Percentiles rank a stretch among this genome's conserved stretches.
Evolutionary conservation across 2,888 invertebrate genomes (phyloP).

Genomic region (Miltochrista miniata): DNA sequence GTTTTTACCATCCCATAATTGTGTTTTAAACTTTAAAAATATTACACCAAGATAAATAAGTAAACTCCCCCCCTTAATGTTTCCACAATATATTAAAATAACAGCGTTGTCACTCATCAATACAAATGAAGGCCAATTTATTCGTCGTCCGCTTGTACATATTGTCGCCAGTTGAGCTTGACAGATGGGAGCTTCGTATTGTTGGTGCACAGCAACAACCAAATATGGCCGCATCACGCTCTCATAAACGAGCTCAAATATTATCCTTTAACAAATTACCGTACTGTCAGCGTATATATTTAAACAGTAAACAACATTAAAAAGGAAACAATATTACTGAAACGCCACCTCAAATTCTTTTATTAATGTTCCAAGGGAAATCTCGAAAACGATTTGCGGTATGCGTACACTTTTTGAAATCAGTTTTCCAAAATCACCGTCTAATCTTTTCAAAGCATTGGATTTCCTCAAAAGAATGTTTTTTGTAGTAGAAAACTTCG

Average conservation of each 20-base stretch:
- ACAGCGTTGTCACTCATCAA: constrained; percentile 62
- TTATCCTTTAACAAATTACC: constrained; percentile 77
- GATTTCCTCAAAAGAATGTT: no score
- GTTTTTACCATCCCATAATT: no score
- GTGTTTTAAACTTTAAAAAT: no score
- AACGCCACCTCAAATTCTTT: constrained; percentile 41
- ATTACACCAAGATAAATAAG: background rate
- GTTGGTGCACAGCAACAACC: constrained; percentile 67
- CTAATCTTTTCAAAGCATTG: no score
- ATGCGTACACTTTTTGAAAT: constrained; percentile 35
- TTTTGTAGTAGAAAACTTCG: no score
- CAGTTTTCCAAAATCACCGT: constrained; percentile 33
- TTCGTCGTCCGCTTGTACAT: constrained; percentile 65
- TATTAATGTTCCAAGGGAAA: constrained; percentile 44
- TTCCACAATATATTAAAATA: constrained; percentile 45
- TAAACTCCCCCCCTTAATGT: constrained; percentile 20
- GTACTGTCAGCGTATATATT: constrained; percentile 51
- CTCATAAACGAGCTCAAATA: constrained; percentile 75
- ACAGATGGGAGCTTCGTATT: constrained; percentile 69
- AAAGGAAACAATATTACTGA: constrained; percentile 48
- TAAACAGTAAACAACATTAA: constrained; percentile 61
- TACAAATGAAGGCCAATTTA: constrained; percentile 74
- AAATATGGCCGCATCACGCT: constrained; percentile 74
- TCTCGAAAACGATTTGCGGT: constrained; percentile 34
- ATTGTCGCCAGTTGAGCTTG: constrained; percentile 77